Evolutionary conservation across 1,140 invertebrate genomes (phyloP), one percentile per base, ranked within the genome.

Genomic region (Drosophila equinoxialis): DNA sequence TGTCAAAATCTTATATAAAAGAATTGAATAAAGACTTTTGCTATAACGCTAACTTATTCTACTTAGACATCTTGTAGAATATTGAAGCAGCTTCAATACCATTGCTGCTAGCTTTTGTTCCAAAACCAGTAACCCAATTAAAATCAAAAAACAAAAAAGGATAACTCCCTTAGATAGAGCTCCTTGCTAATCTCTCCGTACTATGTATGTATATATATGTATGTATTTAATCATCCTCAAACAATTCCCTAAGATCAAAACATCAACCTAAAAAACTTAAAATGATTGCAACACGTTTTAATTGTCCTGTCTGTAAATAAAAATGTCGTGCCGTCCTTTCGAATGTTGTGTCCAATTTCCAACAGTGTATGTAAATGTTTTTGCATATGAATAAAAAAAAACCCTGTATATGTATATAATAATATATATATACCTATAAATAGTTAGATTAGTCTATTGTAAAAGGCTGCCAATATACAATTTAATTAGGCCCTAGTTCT

Each of bases 301-400:
- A 58, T 17, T 37, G 72, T 77, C 51, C 64, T 51, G 83, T 87
- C 83, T 87, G 83, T 87, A 87, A 83, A 87, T 87, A 87, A 20
- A 51, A 11, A 10, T 51, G 45, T 69, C 74, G 79, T 76, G 62
- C 33, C 55, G 82, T 78, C 59, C 58, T 30, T 68, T 35, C 37
- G 45, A 71, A 17, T 51, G 68, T 77, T 45, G 37, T 85, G 51
- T 85, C 61, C 71, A 51, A 57, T 65, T 58, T 69, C 17, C 11
- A 79, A 54, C 55, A 68, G 65, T 73, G 63, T 74, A 68, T 87
- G 80, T 87, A 81, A 78, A 84, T 78, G 71, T 77, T 54, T 80
- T 83, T 87, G 79, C 70, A 59, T 70, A 72, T 78, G 68, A 26
- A 26, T 2, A 26, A 26, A 26, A 26, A 78, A 65, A 81, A 66